Conservation (phyloP, 2,888 invertebrate genomes). For the Macrosiphum euphorbiae region DNA sequence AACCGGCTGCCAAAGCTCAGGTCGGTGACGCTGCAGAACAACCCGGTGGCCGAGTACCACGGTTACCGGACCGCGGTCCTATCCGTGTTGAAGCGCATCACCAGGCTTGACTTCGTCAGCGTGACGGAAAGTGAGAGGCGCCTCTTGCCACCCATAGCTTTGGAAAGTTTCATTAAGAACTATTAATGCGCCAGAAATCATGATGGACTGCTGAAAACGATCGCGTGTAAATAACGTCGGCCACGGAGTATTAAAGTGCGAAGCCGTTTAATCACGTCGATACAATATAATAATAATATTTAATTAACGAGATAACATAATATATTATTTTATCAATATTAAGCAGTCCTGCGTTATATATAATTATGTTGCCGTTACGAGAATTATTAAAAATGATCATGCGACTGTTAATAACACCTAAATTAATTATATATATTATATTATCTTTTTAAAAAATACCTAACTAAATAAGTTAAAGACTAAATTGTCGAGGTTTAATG, state of each 20-base stretch:
- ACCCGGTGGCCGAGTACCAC: not conserved
- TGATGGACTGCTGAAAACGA: not conserved
- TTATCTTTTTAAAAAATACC: no score
- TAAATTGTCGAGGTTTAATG: no score
- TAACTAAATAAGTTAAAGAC: no score
- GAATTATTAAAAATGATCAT: no score
- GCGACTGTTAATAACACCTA: no score
- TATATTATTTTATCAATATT: not conserved
- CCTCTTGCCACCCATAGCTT: not conserved
- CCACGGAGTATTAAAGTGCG: not conserved
- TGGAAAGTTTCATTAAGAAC: not conserved
- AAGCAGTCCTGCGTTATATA: not conserved
- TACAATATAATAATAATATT: not conserved
- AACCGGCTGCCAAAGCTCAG: not conserved
- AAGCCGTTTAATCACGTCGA: not conserved
- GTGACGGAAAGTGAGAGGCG: not conserved
- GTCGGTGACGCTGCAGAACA: not conserved
- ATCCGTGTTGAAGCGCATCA: not conserved
- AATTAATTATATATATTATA: no score
- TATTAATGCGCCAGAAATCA: not conserved
- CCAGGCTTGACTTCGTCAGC: not conserved
- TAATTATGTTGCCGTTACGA: no score
- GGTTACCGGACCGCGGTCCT: conserved; percentile 17
- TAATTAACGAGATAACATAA: not conserved
- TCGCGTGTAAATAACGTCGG: not conserved